These are phyloP conservation scores for Clinocottus analis DNA, from an alignment of 2,113 vertebrate species.

Conservation along the genomic window DNA sequence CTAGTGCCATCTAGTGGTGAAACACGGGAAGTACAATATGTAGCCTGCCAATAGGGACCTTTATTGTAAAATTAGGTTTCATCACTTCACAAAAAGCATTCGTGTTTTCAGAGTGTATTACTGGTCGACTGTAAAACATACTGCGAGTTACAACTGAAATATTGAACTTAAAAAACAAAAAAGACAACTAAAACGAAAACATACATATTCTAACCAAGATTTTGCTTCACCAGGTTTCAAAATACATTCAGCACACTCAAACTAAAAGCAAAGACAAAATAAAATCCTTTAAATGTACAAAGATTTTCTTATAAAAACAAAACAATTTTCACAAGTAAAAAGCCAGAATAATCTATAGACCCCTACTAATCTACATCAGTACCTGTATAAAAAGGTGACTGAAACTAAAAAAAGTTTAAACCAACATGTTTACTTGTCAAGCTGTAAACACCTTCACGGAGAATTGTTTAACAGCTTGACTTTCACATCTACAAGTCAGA, in stretches of 20 bases:
- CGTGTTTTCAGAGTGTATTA: slow-evolving; percentile 18
- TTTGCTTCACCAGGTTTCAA: slow-evolving; percentile 19
- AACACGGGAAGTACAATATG: background rate
- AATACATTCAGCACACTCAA: background rate
- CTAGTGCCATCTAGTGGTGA: slow-evolving; percentile 71
- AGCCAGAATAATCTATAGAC: slow-evolving; percentile 2
- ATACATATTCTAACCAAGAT: background rate
- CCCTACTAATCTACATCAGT: slow-evolving; percentile 8
- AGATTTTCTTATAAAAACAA: slow-evolving; percentile 28
- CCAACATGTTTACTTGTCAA: slow-evolving; percentile 11
- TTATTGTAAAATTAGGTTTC: slow-evolving; percentile 77
- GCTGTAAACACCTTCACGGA: background rate
- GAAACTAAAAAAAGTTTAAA: slow-evolving; percentile 27
- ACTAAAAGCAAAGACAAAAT: slow-evolving; percentile 21
- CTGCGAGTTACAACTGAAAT: slow-evolving; percentile 25
- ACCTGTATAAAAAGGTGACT: background rate
- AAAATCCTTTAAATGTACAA: slow-evolving; percentile 27
- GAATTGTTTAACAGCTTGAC: slow-evolving; percentile 4
- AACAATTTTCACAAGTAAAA: slow-evolving; percentile 28
- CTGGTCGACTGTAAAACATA: slow-evolving; percentile 54
- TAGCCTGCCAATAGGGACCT: slow-evolving; percentile 47
- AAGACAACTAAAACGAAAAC: background rate
- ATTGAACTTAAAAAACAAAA: slow-evolving; percentile 1
- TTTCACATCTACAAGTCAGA: slow-evolving; percentile 20
- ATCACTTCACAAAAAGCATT: slow-evolving; percentile 50